A percentile compares a stretch with the other conserved stretches of the same genome.
Evolutionary conservation across 2,113 vertebrate species (phyloP).

Genomic region (Clarias batrachus): DNA sequence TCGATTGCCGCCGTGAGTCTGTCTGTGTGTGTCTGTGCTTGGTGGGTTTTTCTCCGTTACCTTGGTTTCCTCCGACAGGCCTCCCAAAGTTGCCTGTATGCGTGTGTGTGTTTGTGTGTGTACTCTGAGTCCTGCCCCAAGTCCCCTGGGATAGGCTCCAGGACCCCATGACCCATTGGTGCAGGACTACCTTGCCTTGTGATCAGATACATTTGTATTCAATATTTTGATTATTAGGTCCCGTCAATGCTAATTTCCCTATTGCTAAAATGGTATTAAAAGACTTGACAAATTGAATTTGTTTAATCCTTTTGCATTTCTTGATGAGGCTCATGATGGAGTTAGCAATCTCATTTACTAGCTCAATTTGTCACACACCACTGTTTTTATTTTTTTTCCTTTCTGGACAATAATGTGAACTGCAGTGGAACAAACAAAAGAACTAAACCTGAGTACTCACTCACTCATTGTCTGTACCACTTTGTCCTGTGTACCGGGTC

Average conservation of each 20-base stretch:
- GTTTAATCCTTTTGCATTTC: not conserved
- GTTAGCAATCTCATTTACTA: not conserved
- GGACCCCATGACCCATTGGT: too few species aligned
- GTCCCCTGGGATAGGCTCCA: too few species aligned
- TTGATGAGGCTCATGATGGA: not conserved
- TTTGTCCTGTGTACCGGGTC: too few species aligned
- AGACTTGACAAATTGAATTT: not conserved
- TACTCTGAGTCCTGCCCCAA: too few species aligned
- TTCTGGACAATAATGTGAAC: not conserved
- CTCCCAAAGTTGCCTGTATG: too few species aligned
- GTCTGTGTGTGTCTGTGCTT: too few species aligned
- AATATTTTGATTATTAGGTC: not conserved
- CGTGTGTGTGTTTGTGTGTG: too few species aligned
- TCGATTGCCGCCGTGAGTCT: too few species aligned
- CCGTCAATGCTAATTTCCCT: not conserved
- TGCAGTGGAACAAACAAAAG: not conserved
- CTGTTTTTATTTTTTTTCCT: not conserved
- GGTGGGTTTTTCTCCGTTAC: too few species aligned
- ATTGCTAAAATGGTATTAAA: not conserved
- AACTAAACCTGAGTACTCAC: not conserved
- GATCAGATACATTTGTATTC: not conserved
- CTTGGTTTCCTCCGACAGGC: too few species aligned
- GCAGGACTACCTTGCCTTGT: not conserved
- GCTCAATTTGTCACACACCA: not conserved
- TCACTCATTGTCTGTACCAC: too few species aligned